Percentiles rank a stretch among this genome's conserved stretches.
phyloP scores from a whole-genome alignment of 92 coral and sea anemone species.

The Epizoanthus fatuus region DNA sequence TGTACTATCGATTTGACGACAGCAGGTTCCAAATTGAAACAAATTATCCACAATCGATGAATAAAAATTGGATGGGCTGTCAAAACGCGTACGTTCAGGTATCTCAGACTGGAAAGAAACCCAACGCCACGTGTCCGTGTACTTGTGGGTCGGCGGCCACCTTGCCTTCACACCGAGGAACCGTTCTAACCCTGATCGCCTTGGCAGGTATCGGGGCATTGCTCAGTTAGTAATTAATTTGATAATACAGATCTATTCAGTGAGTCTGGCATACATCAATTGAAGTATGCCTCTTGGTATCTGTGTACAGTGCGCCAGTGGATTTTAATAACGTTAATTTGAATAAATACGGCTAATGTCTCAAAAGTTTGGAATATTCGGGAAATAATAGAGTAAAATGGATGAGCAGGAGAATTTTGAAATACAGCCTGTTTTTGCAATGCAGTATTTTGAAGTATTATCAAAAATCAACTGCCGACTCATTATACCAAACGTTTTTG shows the following conservation, averaged over 20 bases:
- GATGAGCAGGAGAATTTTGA: too few species aligned
- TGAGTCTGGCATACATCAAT: background rate
- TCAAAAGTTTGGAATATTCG: too few species aligned
- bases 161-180: background rate
- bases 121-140: constrained; percentile 39
- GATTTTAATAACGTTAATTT: too few species aligned
- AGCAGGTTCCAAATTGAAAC: constrained; percentile 11
- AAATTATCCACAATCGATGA: constrained; percentile 55
- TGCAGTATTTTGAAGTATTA: too few species aligned
- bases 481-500: too few species aligned
- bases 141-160: constrained; percentile 29
- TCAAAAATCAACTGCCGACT: too few species aligned
- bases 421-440: too few species aligned
- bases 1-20: constrained; percentile 59
- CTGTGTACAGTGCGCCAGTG: too few species aligned
- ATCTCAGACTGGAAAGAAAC: constrained; percentile 28
- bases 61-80: constrained; percentile 55
- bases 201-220: background rate
- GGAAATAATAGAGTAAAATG: too few species aligned
- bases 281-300: too few species aligned
- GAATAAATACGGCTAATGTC: too few species aligned
- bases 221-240: background rate
- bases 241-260: too few species aligned
- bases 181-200: background rate
- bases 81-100: constrained; percentile 39